Evolutionary conservation across 1,140 invertebrate species (phyloP), one percentile per base, ranked within the genome.

Genomic region (Zaprionus gabonicus): DNA sequence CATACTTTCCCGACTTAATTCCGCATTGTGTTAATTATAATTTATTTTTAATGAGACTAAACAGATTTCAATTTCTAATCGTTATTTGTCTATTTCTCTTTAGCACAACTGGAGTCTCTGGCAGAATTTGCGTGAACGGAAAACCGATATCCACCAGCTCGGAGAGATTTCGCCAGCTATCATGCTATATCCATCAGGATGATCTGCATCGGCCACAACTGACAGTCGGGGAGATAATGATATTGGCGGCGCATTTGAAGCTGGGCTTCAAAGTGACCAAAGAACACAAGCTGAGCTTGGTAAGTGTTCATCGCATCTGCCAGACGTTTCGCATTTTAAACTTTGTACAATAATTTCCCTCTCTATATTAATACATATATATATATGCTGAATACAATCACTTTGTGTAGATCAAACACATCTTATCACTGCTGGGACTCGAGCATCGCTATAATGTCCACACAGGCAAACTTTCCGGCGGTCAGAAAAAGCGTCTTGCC

Each of bases 121-220:
- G 96, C 12, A 93, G 94, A 65, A 95, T 97, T 67, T 93, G 94
- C 49, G 95, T 98, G 1, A 98, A 98, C 86, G 96, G 96, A 6
- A 95, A 95, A 77, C 93, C 95, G 4, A 94, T 97, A 20, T 94
- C 96, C 70, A 95, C 97, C 87, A 94, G 95, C 67, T 94, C 95
- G 31, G 93, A 94, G 72, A 92, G 92, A 63, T 96, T 95, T 94
- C 95, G 95, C 79, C 97, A 97, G 93, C 95, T 97, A 56, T 97
- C 97, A 4, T 96, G 96, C 84, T 98, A 98, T 93, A 98, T 98
- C 81, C 97, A 98, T 94, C 98, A 99, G 93, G 96, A 98, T 74
- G 97, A 98, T 86, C 93, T 97, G 53, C 93, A 98, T 25, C 95
- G 97, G 77, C 95, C 96, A 0, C 94, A 96, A 66, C 93, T 98